Evolutionary conservation across 2,113 vertebrate genomes (phyloP).

Genomic region (Oncorhynchus nerka): DNA sequence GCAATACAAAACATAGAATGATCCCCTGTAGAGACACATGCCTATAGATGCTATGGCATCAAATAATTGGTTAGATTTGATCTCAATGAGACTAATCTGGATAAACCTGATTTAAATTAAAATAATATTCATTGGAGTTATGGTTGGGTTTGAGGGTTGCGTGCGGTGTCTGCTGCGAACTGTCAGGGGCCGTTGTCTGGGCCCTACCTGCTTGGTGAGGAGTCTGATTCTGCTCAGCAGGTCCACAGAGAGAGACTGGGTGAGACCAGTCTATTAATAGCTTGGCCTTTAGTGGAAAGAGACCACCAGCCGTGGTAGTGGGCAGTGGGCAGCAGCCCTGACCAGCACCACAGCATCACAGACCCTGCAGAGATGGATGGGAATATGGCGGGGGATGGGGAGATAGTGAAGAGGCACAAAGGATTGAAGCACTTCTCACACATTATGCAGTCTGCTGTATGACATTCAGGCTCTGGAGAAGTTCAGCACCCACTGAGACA

Average conservation of each 20-base stretch:
- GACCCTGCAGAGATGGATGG: not conserved
- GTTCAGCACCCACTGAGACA: too few species aligned
- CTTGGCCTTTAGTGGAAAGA: conserved; percentile 45
- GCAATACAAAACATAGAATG: too few species aligned
- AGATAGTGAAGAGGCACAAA: not conserved
- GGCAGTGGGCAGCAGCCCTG: conserved; percentile 10
- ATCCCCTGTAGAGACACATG: too few species aligned
- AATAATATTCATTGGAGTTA: not conserved
- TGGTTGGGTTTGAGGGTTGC: conserved; percentile 24
- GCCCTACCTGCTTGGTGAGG: conserved; percentile 22
- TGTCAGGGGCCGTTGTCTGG: conserved; percentile 19
- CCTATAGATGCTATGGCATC: too few species aligned
- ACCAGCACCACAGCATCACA: not conserved
- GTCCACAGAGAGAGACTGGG: conserved; percentile 20
- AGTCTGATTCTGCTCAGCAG: conserved; percentile 12
- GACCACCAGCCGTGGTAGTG: conserved; percentile 10
- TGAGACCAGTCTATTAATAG: conserved; percentile 48
- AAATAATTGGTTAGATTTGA: too few species aligned
- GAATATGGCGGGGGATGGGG: too few species aligned
- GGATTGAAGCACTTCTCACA: not conserved
- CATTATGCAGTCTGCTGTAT: not conserved
- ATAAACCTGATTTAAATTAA: not conserved
- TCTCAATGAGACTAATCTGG: not conserved
- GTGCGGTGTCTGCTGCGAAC: conserved; percentile 37
- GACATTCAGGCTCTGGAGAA: too few species aligned